Evolutionary conservation across 1,140 invertebrate genomes (phyloP), one percentile per base, ranked within the genome.

Genomic region (Stegodyphus mimosarum): DNA sequence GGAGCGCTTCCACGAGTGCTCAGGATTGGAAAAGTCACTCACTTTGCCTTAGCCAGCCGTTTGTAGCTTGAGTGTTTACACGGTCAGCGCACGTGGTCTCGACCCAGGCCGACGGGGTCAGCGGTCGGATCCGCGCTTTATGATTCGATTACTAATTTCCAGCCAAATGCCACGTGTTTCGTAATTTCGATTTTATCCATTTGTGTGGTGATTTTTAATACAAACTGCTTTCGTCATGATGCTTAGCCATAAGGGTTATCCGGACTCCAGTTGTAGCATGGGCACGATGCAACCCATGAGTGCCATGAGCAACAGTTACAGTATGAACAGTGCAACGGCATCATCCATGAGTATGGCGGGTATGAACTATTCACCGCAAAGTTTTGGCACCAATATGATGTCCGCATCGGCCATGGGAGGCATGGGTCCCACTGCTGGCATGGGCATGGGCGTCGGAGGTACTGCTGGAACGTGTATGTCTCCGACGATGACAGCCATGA

Each of bases 391-490:
- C 89, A 93, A 91, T 90, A 94, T 92, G 91, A 90, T 92, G 76
- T 93, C 93, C 88, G 95, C 95, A 93, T 91, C 91, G 87, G 93
- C 91, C 90, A 93, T 87, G 78, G 85, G 81, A 10, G 79, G 74
- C 55, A 87, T 88, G 88, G 86, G 87, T 48, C 81, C 81, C 17
- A 51, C 72, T 13, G 72, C 78, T 53, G 93, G 94, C 78, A 84
- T 84, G 81, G 88, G 89, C 50, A 90, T 90, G 86, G 93, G 92
- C 18, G 87, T 88, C 18, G 90, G 90, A 81, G 89, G 88, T 33
- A 88, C 89, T 70, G 88, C 87, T n/a, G 87, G 87, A 13, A 91
- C 94, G 13, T 94, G 93, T 87, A 95, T 95, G 93, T 94, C 94
- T 86, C 93, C 91, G n/a, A 89, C 88, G 6, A 90, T 91, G 90